Percentiles rank a stretch among this genome's conserved stretches.
Evolutionary conservation across 2,797 vertebrate genomes (phyloP).

Genomic region (Bradypodion pumilum): DNA sequence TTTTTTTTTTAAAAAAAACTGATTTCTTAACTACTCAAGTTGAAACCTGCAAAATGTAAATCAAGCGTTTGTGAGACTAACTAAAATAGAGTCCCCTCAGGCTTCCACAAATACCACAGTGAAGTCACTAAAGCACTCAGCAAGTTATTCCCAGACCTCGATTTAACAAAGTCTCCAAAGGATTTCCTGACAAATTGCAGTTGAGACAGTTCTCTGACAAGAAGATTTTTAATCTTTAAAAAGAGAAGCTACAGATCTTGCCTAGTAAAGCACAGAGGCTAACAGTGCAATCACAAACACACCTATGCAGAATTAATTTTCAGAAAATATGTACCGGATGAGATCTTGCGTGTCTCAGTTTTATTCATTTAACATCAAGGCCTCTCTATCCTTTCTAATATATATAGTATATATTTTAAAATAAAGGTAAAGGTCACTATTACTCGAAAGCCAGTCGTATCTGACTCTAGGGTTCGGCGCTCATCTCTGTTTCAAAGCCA

Average conservation of each 20-base stretch:
- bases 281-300: background rate
- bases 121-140: slow-evolving; percentile 52
- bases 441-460: too few relatives aligned
- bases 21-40: slow-evolving; percentile 62
- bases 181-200: slow-evolving; percentile 30
- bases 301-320: background rate
- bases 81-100: slow-evolving; percentile 75
- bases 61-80: slow-evolving; percentile 69
- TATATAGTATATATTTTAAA: too few relatives aligned
- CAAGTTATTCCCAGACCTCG: slow-evolving; percentile 37
- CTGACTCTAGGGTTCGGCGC: too few relatives aligned
- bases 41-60: slow-evolving; percentile 77
- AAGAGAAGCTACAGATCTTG: background rate
- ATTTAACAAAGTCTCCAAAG: slow-evolving; percentile 35
- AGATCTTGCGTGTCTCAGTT: background rate
- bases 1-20: slow-evolving; percentile 43
- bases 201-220: background rate
- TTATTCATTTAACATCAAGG: background rate
- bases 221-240: slow-evolving; percentile 13
- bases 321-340: background rate
- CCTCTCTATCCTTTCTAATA: too few relatives aligned
- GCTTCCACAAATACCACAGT: slow-evolving; percentile 72
- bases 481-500: too few relatives aligned
- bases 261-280: background rate
- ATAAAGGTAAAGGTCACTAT: too few relatives aligned